Percentiles rank a stretch among this genome's conserved stretches.
These are phyloP conservation scores for Nomada hirtipes DNA, from an alignment of 2,888 invertebrate genomes.

Conservation along the genomic window DNA sequence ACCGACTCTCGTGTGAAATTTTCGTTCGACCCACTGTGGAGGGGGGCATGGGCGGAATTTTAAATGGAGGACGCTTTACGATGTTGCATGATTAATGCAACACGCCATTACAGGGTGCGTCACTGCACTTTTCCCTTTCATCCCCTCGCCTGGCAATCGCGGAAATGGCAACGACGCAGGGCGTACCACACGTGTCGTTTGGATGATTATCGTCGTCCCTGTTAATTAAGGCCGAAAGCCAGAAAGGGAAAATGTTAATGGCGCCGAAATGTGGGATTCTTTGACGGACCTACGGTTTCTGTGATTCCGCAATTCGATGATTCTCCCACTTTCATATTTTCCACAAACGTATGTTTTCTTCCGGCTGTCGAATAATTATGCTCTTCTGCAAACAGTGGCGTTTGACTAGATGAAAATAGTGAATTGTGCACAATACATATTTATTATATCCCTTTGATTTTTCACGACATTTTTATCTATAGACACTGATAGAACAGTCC, in stretches of 20 bases:
- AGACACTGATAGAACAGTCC: not conserved
- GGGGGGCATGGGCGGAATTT: slow-evolving; percentile 31
- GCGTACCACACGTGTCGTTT: slow-evolving; percentile 7
- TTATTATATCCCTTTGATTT: not conserved
- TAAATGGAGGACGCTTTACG: slow-evolving; percentile 54
- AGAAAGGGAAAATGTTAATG: slow-evolving; percentile 42
- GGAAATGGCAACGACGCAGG: slow-evolving; percentile 29
- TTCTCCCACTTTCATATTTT: no score
- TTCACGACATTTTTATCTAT: not conserved
- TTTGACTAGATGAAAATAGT: no score
- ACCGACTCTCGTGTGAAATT: slow-evolving; percentile 28
- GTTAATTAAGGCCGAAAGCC: slow-evolving; percentile 47
- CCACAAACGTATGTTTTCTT: no score
- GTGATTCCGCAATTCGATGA: no score
- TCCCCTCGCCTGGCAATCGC: slow-evolving; percentile 23
- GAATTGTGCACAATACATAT: no score
- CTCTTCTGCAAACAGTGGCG: no score
- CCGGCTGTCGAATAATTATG: no score
- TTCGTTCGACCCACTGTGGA: not conserved
- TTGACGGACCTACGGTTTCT: not conserved
- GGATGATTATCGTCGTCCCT: slow-evolving; percentile 42
- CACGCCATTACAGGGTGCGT: slow-evolving; percentile 42
- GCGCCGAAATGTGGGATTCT: slow-evolving; percentile 1
- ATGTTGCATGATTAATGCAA: slow-evolving; percentile 58
- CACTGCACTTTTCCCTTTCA: slow-evolving; percentile 8